A percentile compares a stretch with the other conserved stretches of the same genome.
Conservation (phyloP, 2,888 invertebrate species). For the Troilus luridus region DNA sequence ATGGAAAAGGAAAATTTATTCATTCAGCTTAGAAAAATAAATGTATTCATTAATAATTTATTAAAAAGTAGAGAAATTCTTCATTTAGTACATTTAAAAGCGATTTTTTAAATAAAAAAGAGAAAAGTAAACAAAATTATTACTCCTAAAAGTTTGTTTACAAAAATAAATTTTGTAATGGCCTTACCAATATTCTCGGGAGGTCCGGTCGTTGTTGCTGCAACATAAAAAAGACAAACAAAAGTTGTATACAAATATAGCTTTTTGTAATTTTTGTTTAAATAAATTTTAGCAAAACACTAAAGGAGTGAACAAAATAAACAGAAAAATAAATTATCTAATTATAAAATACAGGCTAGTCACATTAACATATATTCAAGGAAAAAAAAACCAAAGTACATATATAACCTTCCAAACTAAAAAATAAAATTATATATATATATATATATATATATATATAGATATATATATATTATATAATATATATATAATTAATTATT, state of each 20-base stretch:
- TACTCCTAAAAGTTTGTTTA: not conserved
- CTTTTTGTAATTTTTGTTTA: not conserved
- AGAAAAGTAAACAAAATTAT: not conserved
- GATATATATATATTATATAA: not conserved
- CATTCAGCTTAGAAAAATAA: not conserved
- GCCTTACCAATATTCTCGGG: conserved; percentile 75
- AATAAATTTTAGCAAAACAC: conserved; percentile 65
- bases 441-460: not conserved
- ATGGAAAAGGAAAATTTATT: not conserved
- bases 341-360: not conserved
- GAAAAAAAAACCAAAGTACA: not conserved
- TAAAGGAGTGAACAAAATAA: conserved; percentile 55
- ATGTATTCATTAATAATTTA: not conserved
- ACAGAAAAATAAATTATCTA: conserved; percentile 36
- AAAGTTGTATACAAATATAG: conserved; percentile 58
- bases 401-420: no score
- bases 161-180: conserved; percentile 20
- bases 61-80: not conserved
- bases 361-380: not conserved
- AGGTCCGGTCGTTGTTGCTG: conserved; percentile 90
- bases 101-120: not conserved
- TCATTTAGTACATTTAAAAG: not conserved
- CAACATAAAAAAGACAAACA: conserved; percentile 68
- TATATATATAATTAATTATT: not conserved
- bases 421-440: not conserved